phyloP scores from a whole-genome alignment of 2,113 vertebrate genomes.

The Panthera leo region DNA sequence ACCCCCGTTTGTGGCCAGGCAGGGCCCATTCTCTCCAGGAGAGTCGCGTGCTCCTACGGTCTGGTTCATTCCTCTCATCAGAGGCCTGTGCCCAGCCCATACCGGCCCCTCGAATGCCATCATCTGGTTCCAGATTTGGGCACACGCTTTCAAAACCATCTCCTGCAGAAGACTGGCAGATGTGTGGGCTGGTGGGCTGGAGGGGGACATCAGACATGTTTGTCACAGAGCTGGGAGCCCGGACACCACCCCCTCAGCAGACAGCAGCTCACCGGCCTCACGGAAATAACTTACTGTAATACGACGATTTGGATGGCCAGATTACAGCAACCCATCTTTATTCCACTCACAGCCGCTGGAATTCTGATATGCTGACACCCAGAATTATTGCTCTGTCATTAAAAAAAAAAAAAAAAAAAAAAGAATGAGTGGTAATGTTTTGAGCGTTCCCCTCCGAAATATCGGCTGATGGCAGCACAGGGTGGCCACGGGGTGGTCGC shows the following conservation, averaged over 20 bases:
- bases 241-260: slow-evolving; percentile 65
- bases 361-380: slow-evolving; percentile 86
- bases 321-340: slow-evolving; percentile 83
- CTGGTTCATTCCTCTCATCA: background rate
- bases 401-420: slow-evolving; percentile 72
- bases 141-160: slow-evolving; percentile 67
- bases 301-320: slow-evolving; percentile 74
- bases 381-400: slow-evolving; percentile 88
- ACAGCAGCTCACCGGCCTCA: slow-evolving; percentile 66
- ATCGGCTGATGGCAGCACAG: slow-evolving; percentile 49
- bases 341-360: slow-evolving; percentile 82
- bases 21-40: background rate
- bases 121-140: slow-evolving; percentile 73
- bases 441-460: slow-evolving; percentile 79
- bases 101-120: background rate
- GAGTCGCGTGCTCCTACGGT: background rate
- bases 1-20: slow-evolving; percentile 65
- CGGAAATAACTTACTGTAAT: slow-evolving; percentile 75
- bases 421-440: slow-evolving; percentile 82
- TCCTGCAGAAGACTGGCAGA: slow-evolving; percentile 73
- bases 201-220: background rate
- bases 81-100: slow-evolving; percentile 22
- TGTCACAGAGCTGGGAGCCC: slow-evolving; percentile 67
- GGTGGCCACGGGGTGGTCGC: accelerated
- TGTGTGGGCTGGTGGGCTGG: background rate